Evolutionary conservation across 2,113 vertebrate genomes (phyloP).

Genomic region (Stegostoma tigrinum): DNA sequence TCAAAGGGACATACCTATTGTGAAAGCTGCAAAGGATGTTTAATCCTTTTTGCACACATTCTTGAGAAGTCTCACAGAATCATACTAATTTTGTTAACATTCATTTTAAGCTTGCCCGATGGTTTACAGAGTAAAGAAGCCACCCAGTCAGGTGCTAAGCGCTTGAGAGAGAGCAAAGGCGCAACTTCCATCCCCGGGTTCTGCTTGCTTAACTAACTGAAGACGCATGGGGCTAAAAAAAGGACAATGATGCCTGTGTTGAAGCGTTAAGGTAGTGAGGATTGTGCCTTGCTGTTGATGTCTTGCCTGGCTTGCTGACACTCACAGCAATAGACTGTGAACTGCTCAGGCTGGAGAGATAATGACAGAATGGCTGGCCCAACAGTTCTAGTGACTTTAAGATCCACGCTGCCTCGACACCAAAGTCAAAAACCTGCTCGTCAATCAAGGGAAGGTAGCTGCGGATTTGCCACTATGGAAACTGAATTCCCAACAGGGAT

Average conservation of each 20-base stretch:
- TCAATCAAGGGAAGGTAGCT: background rate
- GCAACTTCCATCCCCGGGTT: background rate
- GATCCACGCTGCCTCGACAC: background rate
- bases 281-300: background rate
- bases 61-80: background rate
- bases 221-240: background rate
- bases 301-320: background rate
- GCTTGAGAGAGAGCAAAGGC: too few species aligned
- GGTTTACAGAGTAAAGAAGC: background rate
- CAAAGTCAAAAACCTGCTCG: background rate
- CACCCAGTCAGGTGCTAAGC: background rate
- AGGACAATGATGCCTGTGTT: background rate
- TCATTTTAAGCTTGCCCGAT: background rate
- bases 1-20: background rate
- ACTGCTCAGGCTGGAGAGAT: background rate
- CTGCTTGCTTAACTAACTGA: background rate
- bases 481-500: background rate
- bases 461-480: background rate
- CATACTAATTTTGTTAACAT: conserved; percentile 29
- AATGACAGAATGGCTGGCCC: background rate
- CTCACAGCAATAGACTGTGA: background rate
- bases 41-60: conserved; percentile 24
- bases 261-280: background rate
- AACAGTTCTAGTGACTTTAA: background rate
- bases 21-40: conserved; percentile 5